phyloP scores from a whole-genome alignment of 2,888 invertebrate genomes.

The Cephus pygmeus region DNA sequence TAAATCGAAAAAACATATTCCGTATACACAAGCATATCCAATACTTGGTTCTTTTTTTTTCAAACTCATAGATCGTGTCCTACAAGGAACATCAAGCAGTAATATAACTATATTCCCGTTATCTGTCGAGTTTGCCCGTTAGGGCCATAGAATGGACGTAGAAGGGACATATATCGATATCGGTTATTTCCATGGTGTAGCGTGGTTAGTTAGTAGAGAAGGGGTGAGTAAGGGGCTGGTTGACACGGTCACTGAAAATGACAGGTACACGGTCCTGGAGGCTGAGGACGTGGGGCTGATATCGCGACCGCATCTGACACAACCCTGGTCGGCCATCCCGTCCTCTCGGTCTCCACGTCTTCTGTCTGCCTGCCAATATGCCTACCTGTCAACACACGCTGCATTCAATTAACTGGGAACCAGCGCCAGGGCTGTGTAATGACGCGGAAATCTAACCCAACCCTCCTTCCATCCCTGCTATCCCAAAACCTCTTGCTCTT shows the following conservation, averaged over 20 bases:
- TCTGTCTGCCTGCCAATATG: slow-evolving; percentile 62
- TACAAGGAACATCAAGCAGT: background rate
- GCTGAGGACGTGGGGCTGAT: slow-evolving; percentile 51
- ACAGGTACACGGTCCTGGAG: slow-evolving; percentile 63
- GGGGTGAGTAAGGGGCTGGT: slow-evolving; percentile 35
- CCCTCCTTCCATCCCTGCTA: slow-evolving; percentile 8
- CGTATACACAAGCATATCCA: background rate
- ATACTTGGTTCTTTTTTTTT: background rate
- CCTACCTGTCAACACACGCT: slow-evolving; percentile 65
- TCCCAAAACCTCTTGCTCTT: slow-evolving; percentile 4
- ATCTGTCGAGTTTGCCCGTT: background rate
- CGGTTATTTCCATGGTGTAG: slow-evolving; percentile 50
- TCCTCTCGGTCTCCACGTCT: slow-evolving; percentile 41
- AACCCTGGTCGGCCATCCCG: slow-evolving; percentile 53
- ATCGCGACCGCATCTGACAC: slow-evolving; percentile 64
- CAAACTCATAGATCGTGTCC: background rate
- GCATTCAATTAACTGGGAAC: slow-evolving; percentile 63
- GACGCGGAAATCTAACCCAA: slow-evolving; percentile 57
- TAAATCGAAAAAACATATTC: background rate
- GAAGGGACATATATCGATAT: slow-evolving; percentile 23
- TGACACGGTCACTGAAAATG: slow-evolving; percentile 63
- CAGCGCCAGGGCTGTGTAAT: slow-evolving; percentile 57
- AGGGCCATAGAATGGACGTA: background rate
- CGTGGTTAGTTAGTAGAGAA: slow-evolving; percentile 46
- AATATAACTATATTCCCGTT: background rate